phyloP scores from a whole-genome alignment of 2,888 invertebrate species.

The Petrophora chlorosata region DNA sequence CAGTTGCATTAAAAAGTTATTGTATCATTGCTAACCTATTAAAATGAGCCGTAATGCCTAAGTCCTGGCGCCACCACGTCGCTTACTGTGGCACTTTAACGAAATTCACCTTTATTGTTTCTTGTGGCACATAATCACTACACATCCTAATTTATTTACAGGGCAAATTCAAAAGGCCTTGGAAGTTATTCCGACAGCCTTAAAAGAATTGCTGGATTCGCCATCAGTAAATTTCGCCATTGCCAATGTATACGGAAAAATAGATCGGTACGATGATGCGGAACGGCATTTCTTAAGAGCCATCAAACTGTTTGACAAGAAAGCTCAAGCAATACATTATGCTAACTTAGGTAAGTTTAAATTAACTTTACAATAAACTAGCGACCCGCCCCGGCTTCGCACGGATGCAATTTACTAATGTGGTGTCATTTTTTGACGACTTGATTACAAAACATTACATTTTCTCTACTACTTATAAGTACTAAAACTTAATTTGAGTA shows the following conservation, averaged over 20 bases:
- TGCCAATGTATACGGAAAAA: conserved; percentile 95
- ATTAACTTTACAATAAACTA: neutral
- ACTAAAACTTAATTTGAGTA: too few species aligned
- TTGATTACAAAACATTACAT: too few species aligned
- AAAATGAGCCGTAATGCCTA: too few species aligned
- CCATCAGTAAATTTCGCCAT: conserved; percentile 92
- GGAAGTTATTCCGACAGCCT: conserved; percentile 87
- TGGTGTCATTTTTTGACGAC: too few species aligned
- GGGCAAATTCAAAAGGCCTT: conserved; percentile 88
- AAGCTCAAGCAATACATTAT: conserved; percentile 91
- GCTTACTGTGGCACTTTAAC: too few species aligned
- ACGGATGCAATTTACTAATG: too few species aligned
- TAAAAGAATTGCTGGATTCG: conserved; percentile 88
- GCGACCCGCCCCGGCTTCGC: too few species aligned
- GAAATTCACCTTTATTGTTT: too few species aligned
- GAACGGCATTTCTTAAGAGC: conserved; percentile 92
- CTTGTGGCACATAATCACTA: neutral
- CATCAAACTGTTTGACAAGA: conserved; percentile 84
- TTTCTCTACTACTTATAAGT: too few species aligned
- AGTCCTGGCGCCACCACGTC: too few species aligned
- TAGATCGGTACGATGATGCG: conserved; percentile 89
- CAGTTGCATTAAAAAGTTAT: too few species aligned
- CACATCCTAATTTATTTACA: conserved; percentile 46
- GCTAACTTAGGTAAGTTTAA: conserved; percentile 91
- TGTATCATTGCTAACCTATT: too few species aligned